Evolutionary conservation across 2,888 invertebrate species (phyloP).

Genomic region (Xestia rhomboidea): DNA sequence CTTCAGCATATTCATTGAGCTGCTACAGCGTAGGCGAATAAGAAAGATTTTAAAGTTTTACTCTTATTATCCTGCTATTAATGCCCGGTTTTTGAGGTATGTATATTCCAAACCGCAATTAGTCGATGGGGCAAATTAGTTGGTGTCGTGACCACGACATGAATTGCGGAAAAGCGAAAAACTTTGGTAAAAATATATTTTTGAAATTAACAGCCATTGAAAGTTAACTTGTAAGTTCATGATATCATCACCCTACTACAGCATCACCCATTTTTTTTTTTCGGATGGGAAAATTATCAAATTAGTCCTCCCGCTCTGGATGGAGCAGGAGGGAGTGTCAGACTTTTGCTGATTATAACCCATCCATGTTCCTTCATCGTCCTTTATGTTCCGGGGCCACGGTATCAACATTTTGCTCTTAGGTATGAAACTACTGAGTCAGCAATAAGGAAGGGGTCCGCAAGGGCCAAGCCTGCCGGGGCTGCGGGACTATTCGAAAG

Average conservation of each 20-base stretch:
- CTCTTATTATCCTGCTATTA: background rate
- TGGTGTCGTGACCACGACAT: background rate
- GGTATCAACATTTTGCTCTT: background rate
- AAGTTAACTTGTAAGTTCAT: too few relatives aligned
- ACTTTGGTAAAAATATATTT: background rate
- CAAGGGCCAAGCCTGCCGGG: too few relatives aligned
- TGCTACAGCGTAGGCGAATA: constrained; percentile 23
- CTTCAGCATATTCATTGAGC: background rate
- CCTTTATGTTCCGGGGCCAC: too few relatives aligned
- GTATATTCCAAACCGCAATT: constrained; percentile 1
- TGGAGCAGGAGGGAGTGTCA: too few relatives aligned
- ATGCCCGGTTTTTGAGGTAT: background rate
- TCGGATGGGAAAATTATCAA: too few relatives aligned
- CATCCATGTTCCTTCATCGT: too few relatives aligned
- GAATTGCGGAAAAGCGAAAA: background rate
- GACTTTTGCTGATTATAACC: too few relatives aligned
- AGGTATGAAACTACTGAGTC: too few relatives aligned
- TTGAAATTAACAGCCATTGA: background rate
- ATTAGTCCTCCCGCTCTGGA: too few relatives aligned
- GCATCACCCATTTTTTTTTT: too few relatives aligned
- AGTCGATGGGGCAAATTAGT: background rate
- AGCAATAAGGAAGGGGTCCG: too few relatives aligned
- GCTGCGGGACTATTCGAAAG: too few relatives aligned
- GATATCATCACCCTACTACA: background rate
- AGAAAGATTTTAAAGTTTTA: background rate